Base-by-base conservation (phyloP, 2,888 invertebrate species). In the Tetranychus truncatus region DNA sequence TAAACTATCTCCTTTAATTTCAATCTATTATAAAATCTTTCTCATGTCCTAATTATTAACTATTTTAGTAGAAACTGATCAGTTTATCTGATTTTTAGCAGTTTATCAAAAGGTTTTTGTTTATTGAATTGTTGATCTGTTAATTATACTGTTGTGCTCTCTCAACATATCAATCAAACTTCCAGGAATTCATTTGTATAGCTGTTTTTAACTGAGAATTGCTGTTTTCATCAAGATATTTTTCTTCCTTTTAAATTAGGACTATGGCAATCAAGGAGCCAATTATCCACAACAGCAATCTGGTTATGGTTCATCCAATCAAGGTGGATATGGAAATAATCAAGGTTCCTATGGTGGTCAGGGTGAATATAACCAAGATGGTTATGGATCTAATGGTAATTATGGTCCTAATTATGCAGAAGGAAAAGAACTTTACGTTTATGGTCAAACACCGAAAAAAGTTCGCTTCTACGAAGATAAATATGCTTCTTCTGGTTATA, bases 351-450 rank as follows among this genome's bases (percentile, higher is more conserved):
- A 55, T 9, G 55, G 55, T 55, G 55, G 55, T 55, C 55, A 55
- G 15, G 55, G 55, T n/a, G 21, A n/a, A 21, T 67, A 67, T n/a
- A 67, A 69, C 20, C 69, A 69, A 21, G 55, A 55, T 55, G 24
- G 20, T 69, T 69, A 69, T 69, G 69, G 6, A 7, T 11, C 4
- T 24, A 69, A 69, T 69, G 55, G 55, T 69, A 7, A 69, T 69
- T 69, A 69, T 69, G 69, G 69, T 20, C 69, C 69, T 11, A 69
- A 69, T 69, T 69, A 69, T 69, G 69, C 69, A 11, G 69, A 69
- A 21, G 21, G 34, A 11, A 69, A 69, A 9, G 69, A 69, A 24
- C 21, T 69, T n/a, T 24, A 20, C 11, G 69, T 69, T 18, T 69
- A 69, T 69, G 69, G 69, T 11, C 20, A 69, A 24, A 69, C 11